Conservation (phyloP, 2,888 invertebrate genomes). For the Tuberolachnus salignus region DNA sequence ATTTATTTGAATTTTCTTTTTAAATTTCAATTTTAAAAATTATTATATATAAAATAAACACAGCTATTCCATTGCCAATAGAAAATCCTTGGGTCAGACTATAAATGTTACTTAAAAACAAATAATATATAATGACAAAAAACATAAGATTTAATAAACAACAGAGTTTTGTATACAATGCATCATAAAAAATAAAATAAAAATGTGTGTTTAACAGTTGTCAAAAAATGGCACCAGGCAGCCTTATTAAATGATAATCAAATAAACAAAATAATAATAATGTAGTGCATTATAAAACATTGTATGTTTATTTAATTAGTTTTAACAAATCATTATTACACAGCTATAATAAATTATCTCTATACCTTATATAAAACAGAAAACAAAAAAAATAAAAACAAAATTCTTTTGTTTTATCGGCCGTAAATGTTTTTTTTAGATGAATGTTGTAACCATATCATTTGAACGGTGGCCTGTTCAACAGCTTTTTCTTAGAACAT, state of each 20-base stretch:
- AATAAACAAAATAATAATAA: neutral
- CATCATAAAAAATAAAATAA: conserved; percentile 10
- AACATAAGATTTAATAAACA: neutral
- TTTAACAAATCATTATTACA: neutral
- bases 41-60: neutral
- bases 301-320: neutral
- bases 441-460: no score
- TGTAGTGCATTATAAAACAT: neutral
- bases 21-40: conserved; percentile 7
- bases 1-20: no score
- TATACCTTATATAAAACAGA: no score
- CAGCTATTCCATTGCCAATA: conserved; percentile 17
- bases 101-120: conserved; percentile 29
- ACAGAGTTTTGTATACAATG: conserved; percentile 11
- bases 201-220: conserved; percentile 16
- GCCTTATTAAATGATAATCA: conserved; percentile 36
- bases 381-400: no score
- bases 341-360: no score
- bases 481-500: no score
- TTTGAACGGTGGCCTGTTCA: no score
- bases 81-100: conserved; percentile 54
- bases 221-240: conserved; percentile 9
- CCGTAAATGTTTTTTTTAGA: no score
- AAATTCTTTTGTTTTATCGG: no score
- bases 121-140: conserved; percentile 39